These are phyloP conservation scores for Yoshiicerus persimilis DNA, from an alignment of 1,140 invertebrate species.

Conservation along the genomic window DNA sequence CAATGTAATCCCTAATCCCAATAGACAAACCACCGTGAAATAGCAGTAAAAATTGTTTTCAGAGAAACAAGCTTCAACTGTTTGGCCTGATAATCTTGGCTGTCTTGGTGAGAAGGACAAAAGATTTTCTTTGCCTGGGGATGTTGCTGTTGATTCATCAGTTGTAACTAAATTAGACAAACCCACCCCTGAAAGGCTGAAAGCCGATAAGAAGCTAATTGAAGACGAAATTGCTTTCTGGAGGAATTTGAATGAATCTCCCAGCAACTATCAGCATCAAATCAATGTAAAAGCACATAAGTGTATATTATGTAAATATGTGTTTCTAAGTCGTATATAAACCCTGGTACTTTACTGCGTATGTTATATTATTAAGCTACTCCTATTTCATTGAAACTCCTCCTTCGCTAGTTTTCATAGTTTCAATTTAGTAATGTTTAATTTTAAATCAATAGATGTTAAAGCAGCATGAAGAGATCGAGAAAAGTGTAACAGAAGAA, in stretches of 20 bases:
- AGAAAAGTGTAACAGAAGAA: conserved; percentile 25
- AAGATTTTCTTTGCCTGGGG: conserved; percentile 70
- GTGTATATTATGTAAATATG: no score
- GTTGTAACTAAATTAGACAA: background rate
- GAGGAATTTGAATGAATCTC: conserved; percentile 38
- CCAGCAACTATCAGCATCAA: conserved; percentile 44
- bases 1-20: no score
- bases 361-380: no score
- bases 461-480: conserved; percentile 39
- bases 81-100: conserved; percentile 48
- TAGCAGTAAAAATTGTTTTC: background rate
- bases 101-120: conserved; percentile 63
- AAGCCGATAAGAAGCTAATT: conserved; percentile 48
- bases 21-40: background rate
- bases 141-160: conserved; percentile 48
- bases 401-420: no score
- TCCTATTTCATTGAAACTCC: no score
- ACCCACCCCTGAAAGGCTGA: conserved; percentile 35
- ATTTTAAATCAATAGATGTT: conserved; percentile 32
- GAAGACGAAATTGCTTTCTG: conserved; percentile 43
- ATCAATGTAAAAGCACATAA: conserved; percentile 30
- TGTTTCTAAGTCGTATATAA: no score
- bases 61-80: conserved; percentile 40
- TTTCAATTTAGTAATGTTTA: no score
- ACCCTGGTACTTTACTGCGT: no score